These are phyloP conservation scores for Xenopus borealis DNA, from an alignment of 2,113 vertebrate genomes.

Conservation along the genomic window DNA sequence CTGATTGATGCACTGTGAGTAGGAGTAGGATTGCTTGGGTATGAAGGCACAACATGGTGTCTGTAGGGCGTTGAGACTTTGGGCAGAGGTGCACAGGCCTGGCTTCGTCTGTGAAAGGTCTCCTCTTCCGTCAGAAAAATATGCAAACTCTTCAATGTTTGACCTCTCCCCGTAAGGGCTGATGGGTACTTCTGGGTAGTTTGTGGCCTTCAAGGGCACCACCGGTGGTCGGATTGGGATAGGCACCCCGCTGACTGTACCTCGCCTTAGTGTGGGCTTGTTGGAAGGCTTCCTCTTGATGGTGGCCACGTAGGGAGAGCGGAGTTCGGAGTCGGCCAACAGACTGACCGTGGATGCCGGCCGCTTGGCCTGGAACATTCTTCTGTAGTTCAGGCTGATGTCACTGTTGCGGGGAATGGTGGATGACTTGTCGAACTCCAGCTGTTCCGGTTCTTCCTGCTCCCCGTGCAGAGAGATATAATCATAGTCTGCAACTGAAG, in stretches of 20 bases:
- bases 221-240: constrained; percentile 75
- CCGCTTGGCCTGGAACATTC: constrained; percentile 69
- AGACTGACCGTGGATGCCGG: constrained; percentile 74
- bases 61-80: constrained; percentile 66
- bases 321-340: constrained; percentile 60
- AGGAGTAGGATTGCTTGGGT: constrained; percentile 62
- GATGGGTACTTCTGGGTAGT: constrained; percentile 16
- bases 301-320: constrained; percentile 67
- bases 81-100: constrained; percentile 64
- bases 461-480: constrained; percentile 68
- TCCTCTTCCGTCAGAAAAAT: constrained; percentile 13
- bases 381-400: constrained; percentile 68
- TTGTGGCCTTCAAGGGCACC: constrained; percentile 61
- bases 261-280: constrained; percentile 67
- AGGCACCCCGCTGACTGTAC: constrained; percentile 73
- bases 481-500: constrained; percentile 67
- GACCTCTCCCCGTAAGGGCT: constrained; percentile 21
- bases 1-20: constrained; percentile 18
- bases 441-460: constrained; percentile 56
- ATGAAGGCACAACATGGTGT: constrained; percentile 69
- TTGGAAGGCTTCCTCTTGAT: constrained; percentile 76
- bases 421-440: constrained; percentile 74
- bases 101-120: constrained; percentile 56
- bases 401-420: constrained; percentile 78
- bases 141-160: constrained; percentile 51